Evolutionary conservation across 2,797 vertebrate species (phyloP), one percentile per base, ranked within the genome.

Genomic region (Neosilurus mollespiculum): DNA sequence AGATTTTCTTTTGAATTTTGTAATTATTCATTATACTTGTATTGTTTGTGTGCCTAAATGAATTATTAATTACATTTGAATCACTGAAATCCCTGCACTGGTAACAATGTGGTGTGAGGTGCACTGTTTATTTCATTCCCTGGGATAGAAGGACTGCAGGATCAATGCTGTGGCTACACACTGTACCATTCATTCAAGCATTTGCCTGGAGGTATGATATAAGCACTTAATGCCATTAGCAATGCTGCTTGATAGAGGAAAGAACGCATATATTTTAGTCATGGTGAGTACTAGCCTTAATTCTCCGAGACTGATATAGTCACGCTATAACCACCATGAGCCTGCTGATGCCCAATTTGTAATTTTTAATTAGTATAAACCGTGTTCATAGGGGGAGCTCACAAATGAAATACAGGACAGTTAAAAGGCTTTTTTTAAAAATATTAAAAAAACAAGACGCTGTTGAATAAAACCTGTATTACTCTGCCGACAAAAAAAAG

Each of bases 161-260:
- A 34, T 54, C 65, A 53, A 70, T 2, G 4, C 53, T 16, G 76
- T 34, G 53, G n/a, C 18, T 70, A 78, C 34, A n/a, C 54, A 78
- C 11, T 58, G 22, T 56, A 67, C 12, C 43, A 75, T 20, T 65
- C 37, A 67, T 83, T 62, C 20, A 37, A 7, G 51, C 30, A 59
- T 83, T 62, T 78, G 65, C 73, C n/a, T 70, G 24, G 18, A 61
- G 66, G 75, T 18, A n/a, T 37, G 61, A 34, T 51, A 65, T 30
- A 59, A 76, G 30, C 54, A 18, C 43, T 51, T 71, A 16, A 73
- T 18, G 16, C 71, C n/a, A 72, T 72, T 9, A 3, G 15, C 20
- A 20, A 69, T 69, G 30, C 37, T 70, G 54, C 49, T 16, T 54
- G 10, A 8, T 43, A 43, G 37, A n/a, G 6, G 43, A 12, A 70